Evolutionary conservation across 1,140 invertebrate genomes (phyloP), one percentile per base, ranked within the genome.

Genomic region (Apis laboriosa): DNA sequence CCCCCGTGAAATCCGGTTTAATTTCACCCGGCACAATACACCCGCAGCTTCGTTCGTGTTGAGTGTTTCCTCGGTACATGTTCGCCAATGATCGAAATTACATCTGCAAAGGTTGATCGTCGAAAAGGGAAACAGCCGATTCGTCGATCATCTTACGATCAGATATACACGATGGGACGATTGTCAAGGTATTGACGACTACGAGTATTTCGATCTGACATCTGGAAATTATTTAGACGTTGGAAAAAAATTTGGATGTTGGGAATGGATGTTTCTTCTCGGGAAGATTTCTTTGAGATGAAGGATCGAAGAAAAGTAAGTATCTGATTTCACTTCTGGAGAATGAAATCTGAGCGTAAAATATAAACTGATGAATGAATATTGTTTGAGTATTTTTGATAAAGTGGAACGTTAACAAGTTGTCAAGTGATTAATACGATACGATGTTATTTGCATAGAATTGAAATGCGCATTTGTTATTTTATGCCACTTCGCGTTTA

Each of bases 1-100:
- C 90, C 85, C 82, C 88, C 89, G 88, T 91, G 86, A 90, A 91
- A 91, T 92, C 90, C 85, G 87, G 86, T 92, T 92, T 92, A 86
- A 89, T 89, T 89, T 88, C 86, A 73, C 84, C 83, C 84, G 80
- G 80, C 84, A 81, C 71, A 89, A 84, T 88, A 88, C 86, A 80
- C 88, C 76, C 85, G 84, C 68, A 79, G 76, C 78, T 83, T 84
- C 53, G 60, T 74, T 51, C 55, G 60, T 70, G 83, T 74, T 34
- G 13, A 61, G 21, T 5, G 51, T 55, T 71, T 28, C 70, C 51
- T 28, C 51, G 55, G 34, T 56, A 43, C 34, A 17, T 51, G 28
- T 75, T 51, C 34, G 49, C 71, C 56, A 24, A 72, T 58, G 80
- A 89, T 88, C 83, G 78, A 83, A 89, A 85, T 80, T 43, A 66